phyloP scores from a whole-genome alignment of 2,113 vertebrate genomes.

The Fulica atra region DNA sequence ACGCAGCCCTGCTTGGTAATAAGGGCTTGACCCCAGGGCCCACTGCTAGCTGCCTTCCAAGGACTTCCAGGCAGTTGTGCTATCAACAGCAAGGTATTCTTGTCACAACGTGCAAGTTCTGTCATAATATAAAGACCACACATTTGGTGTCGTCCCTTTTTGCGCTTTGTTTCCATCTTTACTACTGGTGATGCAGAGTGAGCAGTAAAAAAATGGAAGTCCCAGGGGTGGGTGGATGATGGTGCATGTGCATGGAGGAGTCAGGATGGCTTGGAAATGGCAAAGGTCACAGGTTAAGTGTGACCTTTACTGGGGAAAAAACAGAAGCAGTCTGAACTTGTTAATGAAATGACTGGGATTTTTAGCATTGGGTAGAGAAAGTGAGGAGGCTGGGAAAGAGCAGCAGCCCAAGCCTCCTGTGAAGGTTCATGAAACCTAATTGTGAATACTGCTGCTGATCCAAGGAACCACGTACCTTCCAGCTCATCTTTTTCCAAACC shows the following conservation, averaged over 20 bases:
- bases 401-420: not conserved
- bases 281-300: constrained; percentile 65
- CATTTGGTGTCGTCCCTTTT: not conserved
- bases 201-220: constrained; percentile 36
- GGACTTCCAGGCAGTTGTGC: not conserved
- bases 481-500: not conserved
- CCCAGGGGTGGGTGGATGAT: constrained; percentile 26
- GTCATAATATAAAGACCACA: not conserved
- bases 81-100: not conserved
- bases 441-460: not conserved
- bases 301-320: constrained; percentile 40
- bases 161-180: not conserved
- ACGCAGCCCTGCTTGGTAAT: not conserved
- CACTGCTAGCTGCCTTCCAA: not conserved
- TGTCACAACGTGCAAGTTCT: not conserved
- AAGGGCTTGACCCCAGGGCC: not conserved
- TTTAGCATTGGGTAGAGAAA: not conserved
- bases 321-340: constrained; percentile 68
- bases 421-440: not conserved
- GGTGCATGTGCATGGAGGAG: not conserved
- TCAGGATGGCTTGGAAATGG: constrained; percentile 44
- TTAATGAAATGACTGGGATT: constrained; percentile 47
- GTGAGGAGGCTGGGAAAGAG: not conserved
- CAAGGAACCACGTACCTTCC: not conserved
- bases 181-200: not conserved